Conservation (phyloP, 2,113 vertebrate species). For the Empidonax traillii region DNA sequence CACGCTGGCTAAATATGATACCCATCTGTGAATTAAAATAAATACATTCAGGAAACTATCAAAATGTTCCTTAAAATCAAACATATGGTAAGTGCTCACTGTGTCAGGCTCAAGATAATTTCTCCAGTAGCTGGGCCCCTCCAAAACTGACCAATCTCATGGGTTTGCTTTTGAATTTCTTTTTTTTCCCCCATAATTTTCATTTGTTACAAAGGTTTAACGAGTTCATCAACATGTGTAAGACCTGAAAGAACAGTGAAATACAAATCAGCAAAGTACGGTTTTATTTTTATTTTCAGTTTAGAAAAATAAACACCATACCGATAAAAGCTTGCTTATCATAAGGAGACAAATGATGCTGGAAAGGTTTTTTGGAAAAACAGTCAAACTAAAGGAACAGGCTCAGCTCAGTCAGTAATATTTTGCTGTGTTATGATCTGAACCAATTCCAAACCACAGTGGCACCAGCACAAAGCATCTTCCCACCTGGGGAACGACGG, state of each 20-base stretch:
- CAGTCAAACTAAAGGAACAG: background rate
- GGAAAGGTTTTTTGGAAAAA: background rate
- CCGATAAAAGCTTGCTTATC: background rate
- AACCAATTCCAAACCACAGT: background rate
- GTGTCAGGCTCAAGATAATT: constrained; percentile 26
- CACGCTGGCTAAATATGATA: constrained; percentile 51
- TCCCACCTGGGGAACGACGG: background rate
- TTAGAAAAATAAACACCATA: constrained; percentile 6
- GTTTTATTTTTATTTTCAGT: background rate
- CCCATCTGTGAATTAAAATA: constrained; percentile 68
- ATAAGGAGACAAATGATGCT: background rate
- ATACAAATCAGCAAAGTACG: background rate
- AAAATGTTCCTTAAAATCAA: constrained; percentile 74
- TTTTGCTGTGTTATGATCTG: background rate
- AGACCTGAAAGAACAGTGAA: constrained; percentile 19
- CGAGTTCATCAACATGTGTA: background rate
- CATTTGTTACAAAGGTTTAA: constrained; percentile 42
- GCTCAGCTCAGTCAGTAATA: background rate
- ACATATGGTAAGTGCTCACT: constrained; percentile 53
- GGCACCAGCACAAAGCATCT: background rate
- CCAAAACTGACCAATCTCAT: constrained; percentile 35
- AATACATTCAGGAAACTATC: constrained; percentile 63
- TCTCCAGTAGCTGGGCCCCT: constrained; percentile 36
- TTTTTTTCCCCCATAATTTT: background rate
- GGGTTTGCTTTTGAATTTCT: background rate